These are phyloP conservation scores for Chaetodon trifascialis DNA, from an alignment of 2,113 vertebrate species.

Conservation along the genomic window DNA sequence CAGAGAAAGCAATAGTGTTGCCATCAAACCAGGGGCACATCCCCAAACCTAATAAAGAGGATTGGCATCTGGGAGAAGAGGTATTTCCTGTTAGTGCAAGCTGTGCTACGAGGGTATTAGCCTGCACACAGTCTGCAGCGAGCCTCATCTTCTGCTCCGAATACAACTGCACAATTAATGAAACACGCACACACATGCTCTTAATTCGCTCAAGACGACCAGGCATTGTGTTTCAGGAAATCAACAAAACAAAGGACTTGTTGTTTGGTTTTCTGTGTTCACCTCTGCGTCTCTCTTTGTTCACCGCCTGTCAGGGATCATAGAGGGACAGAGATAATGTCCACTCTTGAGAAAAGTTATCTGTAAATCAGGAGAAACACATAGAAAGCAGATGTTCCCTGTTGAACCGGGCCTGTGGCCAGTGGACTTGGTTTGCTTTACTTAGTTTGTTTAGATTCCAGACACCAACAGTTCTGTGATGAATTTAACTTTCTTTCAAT, in stretches of 20 bases:
- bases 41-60: conserved; percentile 59
- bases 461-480: conserved; percentile 16
- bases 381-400: conserved; percentile 58
- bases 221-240: conserved; percentile 47
- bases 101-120: conserved; percentile 50
- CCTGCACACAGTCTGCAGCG: conserved; percentile 30
- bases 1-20: conserved; percentile 50
- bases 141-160: conserved; percentile 49
- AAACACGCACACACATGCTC: conserved; percentile 36
- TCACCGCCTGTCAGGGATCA: conserved; percentile 9
- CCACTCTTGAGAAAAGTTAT: conserved; percentile 34
- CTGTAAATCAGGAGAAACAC: conserved; percentile 32
- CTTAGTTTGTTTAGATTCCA: conserved; percentile 41
- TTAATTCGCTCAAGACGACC: conserved; percentile 53
- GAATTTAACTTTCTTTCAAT: conserved; percentile 3
- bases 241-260: conserved; percentile 51
- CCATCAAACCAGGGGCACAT: conserved; percentile 46
- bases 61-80: conserved; percentile 61
- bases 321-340: conserved; percentile 27
- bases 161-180: conserved; percentile 49
- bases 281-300: background rate
- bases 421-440: conserved; percentile 31
- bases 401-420: conserved; percentile 27
- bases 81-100: conserved; percentile 73
- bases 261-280: conserved; percentile 14